Base-by-base conservation (phyloP, 2,888 invertebrate genomes). In the Noctua comes region DNA sequence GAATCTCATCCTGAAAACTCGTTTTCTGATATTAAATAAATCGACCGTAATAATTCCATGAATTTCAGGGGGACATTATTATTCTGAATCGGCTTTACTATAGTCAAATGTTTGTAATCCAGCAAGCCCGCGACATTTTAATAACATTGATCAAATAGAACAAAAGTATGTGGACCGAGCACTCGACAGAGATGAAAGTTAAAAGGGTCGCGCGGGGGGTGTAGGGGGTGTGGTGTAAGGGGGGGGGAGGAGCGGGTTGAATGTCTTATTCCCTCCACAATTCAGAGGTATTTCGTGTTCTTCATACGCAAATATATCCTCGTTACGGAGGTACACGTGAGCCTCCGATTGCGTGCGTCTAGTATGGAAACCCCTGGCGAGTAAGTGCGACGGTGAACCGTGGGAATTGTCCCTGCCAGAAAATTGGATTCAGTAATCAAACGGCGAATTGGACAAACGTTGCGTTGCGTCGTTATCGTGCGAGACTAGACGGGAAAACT, bases 261-360 rank as follows among this genome's bases (percentile, higher is more conserved):
- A 96, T 96, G 96, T 96, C 97, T 97, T 96, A 96, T 96, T 96
- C 95, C 96, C 96, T 96, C 96, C 96, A 96, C 97, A 96, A 96
- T 96, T 96, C 96, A 95, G 96, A 97, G 96, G 96, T 97, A 97
- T 97, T 96, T 96, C 97, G 96, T 96, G 96, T 97, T 97, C 96
- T 97, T 97, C 97, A 97, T 97, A 97, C 97, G 97, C 97, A 97
- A 97, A 97, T 97, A 97, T 97, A 96, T 97, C 96, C 96, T 96
- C 96, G 97, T 97, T 97, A 97, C 94, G 92, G 93, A 92, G 95
- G 95, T 95, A 95, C 96, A 96, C 96, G 96, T 96, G 96, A 96
- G 95, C 92, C 95, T 91, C 91, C 95, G 95, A 96, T 96, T 96
- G 96, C 96, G 95, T 93, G 94, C 94, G 94, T 92, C 93, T 91